Conservation (phyloP, 37 sponge, comb jelly and placozoan species). For the Halisarca cf. caerulea region DNA sequence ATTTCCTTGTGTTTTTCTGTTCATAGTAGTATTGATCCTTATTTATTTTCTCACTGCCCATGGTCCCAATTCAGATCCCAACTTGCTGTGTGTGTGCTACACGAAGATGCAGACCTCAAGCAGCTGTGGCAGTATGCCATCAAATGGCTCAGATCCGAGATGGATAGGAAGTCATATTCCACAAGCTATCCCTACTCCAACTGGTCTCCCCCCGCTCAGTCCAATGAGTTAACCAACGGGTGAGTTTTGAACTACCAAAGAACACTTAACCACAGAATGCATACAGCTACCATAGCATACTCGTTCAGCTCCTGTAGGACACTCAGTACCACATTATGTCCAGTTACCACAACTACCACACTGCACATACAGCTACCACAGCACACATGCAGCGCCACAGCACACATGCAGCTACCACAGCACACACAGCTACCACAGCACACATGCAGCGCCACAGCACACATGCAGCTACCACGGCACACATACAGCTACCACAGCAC, state of each 20-base stretch:
- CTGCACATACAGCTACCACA: too few species aligned
- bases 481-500: too few species aligned
- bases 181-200: conserved; percentile 60
- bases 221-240: conserved; percentile 83
- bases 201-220: conserved; percentile 92
- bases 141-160: conserved; percentile 69
- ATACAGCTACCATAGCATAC: too few species aligned
- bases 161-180: conserved; percentile 61
- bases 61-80: conserved; percentile 68
- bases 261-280: too few species aligned
- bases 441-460: too few species aligned
- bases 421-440: background rate
- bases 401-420: too few species aligned
- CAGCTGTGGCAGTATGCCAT: conserved; percentile 62
- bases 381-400: too few species aligned
- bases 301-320: too few species aligned
- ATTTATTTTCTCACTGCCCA: background rate
- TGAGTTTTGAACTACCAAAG: conserved; percentile 9
- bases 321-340: too few species aligned
- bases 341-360: too few species aligned
- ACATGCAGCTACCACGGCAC: too few species aligned
- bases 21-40: background rate
- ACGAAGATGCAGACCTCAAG: conserved; percentile 59
- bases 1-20: background rate
- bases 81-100: conserved; percentile 41